Evolutionary conservation across 2,113 vertebrate species (phyloP), one percentile per base, ranked within the genome.

Genomic region (Hassar affinis): DNA sequence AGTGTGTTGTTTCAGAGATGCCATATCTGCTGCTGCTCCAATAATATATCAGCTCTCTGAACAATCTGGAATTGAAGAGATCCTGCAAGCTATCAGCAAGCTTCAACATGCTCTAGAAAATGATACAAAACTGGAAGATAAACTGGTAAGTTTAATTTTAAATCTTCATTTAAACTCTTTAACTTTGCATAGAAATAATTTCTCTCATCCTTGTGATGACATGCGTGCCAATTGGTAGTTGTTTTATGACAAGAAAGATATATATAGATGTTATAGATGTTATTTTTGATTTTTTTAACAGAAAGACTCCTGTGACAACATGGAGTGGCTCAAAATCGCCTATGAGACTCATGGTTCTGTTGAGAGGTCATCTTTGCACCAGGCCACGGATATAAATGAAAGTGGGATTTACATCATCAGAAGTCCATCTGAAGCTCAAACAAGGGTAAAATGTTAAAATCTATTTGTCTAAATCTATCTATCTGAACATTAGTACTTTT

Each of bases 311-410:
- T 93, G 94, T 57, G 87, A 91, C 18, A 91, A 95, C 47, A 59
- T 94, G 38, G 93, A 93, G 66, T 96, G 95, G 95, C 49, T 96
- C 80, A 94, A 92, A 86, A 95, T 92, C 0, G 95, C 95, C 84
- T 94, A 95, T 74, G 95, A 96, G 76, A 95, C 93, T 80, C 95
- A 96, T 0, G 95, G 95, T 0, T 96, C 95, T 0, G 94, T 96
- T 76, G 95, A 96, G 81, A 89, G 94, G 35, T 95, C 95, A 0
- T 96, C 95, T 0, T 87, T 96, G 84, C 92, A 93, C 0, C 90
- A 96, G 88, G 95, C 95, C 77, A 93, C 91, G 22, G 92, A 93
- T 22, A 95, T 96, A 89, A 96, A 96, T 82, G 88, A 83, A 85
- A 92, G 85, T 77, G 95, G 95, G 25, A 57, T 93, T 0, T 96